phyloP scores from a whole-genome alignment of 2,113 vertebrate genomes.

The Ivindomyrus marchei region DNA sequence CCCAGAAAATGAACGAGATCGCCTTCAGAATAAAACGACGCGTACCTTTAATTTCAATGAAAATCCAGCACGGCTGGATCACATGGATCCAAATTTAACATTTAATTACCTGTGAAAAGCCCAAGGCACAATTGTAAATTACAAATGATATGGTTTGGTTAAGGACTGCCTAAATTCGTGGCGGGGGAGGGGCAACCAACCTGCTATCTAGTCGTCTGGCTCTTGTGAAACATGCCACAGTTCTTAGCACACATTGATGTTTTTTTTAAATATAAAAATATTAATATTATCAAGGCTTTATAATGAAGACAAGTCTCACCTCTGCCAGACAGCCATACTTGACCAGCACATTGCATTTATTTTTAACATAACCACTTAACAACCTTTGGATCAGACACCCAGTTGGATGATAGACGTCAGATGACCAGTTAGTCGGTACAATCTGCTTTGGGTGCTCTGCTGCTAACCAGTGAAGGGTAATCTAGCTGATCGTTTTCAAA shows the following conservation, averaged over 20 bases:
- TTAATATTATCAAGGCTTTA: background rate
- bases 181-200: background rate
- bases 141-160: constrained; percentile 52
- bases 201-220: background rate
- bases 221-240: background rate
- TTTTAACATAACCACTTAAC: background rate
- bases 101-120: constrained; percentile 7
- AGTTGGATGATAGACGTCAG: background rate
- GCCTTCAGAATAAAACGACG: background rate
- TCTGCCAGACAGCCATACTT: background rate
- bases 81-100: background rate
- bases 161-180: background rate
- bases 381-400: background rate
- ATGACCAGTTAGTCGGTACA: background rate
- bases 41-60: background rate
- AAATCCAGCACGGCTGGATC: background rate
- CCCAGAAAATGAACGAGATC: background rate
- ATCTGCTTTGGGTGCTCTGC: background rate
- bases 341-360: background rate
- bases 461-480: background rate
- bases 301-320: background rate
- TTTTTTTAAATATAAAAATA: background rate
- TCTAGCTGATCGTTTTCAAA: background rate
- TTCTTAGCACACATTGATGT: background rate
- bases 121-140: constrained; percentile 56